Evolutionary conservation across 2,113 vertebrate genomes (phyloP).

Genomic region (Marcusenius ussheri): DNA sequence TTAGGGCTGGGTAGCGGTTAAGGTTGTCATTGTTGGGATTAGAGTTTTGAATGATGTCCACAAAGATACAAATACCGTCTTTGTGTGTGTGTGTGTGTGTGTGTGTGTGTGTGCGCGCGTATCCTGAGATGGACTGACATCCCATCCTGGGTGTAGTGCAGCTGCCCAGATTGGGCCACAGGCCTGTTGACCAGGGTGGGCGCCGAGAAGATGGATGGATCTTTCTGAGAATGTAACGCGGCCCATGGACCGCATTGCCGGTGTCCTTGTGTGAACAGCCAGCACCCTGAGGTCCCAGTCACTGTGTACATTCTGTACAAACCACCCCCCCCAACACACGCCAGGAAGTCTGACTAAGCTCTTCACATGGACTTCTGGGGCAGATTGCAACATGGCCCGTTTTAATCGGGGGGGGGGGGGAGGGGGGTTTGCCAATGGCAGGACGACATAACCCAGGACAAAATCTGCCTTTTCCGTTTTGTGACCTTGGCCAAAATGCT

Average conservation of each 20-base stretch:
- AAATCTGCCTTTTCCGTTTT: background rate
- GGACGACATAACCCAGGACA: background rate
- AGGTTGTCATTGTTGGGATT: background rate
- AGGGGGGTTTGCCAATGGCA: background rate
- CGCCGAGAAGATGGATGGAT: background rate
- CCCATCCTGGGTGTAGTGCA: background rate
- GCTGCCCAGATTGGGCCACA: background rate
- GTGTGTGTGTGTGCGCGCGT: background rate
- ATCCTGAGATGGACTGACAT: background rate
- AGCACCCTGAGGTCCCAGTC: background rate
- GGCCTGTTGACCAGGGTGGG: background rate
- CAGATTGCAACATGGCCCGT: background rate
- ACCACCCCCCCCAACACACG: background rate
- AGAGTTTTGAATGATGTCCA: background rate
- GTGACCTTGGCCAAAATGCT: background rate
- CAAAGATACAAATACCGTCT: background rate
- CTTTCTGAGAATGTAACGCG: background rate
- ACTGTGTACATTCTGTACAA: background rate
- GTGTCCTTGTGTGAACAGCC: background rate
- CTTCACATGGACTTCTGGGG: background rate
- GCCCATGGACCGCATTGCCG: background rate
- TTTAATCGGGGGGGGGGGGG: background rate
- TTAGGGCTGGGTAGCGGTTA: background rate
- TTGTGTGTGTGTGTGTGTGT: background rate
- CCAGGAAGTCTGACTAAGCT: background rate